Conservation (phyloP, 2,888 invertebrate species). For the Chorisops tibialis region DNA sequence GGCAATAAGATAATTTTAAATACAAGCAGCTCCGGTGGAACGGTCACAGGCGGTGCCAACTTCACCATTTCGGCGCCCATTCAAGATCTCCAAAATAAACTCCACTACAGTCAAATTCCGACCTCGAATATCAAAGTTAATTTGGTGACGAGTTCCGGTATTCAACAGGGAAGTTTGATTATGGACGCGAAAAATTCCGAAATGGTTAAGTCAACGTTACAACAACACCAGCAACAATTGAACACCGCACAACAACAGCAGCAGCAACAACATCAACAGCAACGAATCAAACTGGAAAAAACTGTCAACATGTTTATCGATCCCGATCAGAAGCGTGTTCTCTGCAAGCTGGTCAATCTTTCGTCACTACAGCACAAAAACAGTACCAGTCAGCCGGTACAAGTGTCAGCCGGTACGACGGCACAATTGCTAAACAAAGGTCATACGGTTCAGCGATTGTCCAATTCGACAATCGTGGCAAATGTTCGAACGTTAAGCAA, state of each 20-base stretch:
- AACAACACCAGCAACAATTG: slow-evolving; percentile 27
- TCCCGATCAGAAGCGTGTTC: slow-evolving; percentile 44
- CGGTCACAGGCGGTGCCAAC: slow-evolving; percentile 37
- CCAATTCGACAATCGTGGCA: slow-evolving; percentile 33
- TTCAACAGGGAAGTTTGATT: slow-evolving; percentile 39
- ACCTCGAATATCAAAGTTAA: slow-evolving; percentile 50
- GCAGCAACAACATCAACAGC: slow-evolving; percentile 26
- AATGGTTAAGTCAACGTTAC: slow-evolving; percentile 32
- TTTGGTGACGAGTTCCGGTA: slow-evolving; percentile 44
- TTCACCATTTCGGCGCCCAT: slow-evolving; percentile 46
- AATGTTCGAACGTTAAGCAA: slow-evolving; percentile 27
- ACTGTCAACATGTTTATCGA: slow-evolving; percentile 35
- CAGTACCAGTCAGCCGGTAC: slow-evolving; percentile 42
- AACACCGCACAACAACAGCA: slow-evolving; percentile 4
- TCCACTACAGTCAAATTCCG: slow-evolving; percentile 47
- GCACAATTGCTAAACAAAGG: slow-evolving; percentile 33
- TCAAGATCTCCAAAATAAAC: slow-evolving; percentile 45
- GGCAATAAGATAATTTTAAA: slow-evolving; percentile 49
- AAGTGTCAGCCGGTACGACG: slow-evolving; percentile 17
- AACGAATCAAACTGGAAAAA: slow-evolving; percentile 24
- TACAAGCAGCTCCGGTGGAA: slow-evolving; percentile 37
- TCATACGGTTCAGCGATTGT: slow-evolving; percentile 36
- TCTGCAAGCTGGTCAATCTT: slow-evolving; percentile 48
- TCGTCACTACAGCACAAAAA: slow-evolving; percentile 45
- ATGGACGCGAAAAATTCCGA: slow-evolving; percentile 35